Base-by-base conservation (phyloP, 2,888 invertebrate species). In the Tipula helvola region DNA sequence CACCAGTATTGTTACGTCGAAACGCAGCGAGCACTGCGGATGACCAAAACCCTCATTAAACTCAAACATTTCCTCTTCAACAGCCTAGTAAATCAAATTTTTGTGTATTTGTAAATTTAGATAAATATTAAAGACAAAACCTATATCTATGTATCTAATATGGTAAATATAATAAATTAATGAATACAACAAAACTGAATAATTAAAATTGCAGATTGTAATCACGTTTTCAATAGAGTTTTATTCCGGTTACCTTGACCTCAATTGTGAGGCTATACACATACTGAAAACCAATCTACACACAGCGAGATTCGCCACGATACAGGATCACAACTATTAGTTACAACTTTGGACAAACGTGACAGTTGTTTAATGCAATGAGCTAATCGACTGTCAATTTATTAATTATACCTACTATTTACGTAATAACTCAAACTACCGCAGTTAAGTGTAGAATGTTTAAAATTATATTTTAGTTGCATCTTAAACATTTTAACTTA, bases 1-100 rank as follows among this genome's bases (percentile, higher is more conserved):
- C 93, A 1, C 93, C 93, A 1, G 89, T 91, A 87, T 89, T 91
- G 39, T 86, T 89, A 57, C 89, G 91, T n/a, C n/a, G 42, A 18
- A 85, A 85, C 8, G 44, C 16, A 28, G 28, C 85, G 2, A 10
- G 41, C 39, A 42, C 85, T 10, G 42, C 16, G 3, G 85, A 85
- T 18, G 42, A 85, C 10, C 39, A 84, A 41, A 84, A 84, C 28
- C 71, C 12, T 71, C 18, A 71, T 28, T 71, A 71, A 71, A 28
- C 71, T 71, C 10, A 57, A 57, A 8, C 71, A 3, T 28, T 8
- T 71, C 28, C 28, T 18, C 71, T 71, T 10, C 71, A 10, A 52
- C n/a, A 16, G 5, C 28, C 8, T 52, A n/a, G 8, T 71, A 71
- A 71, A 71, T 28, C 71, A 71, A 71, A 71, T 71, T 28, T 28